Evolutionary conservation across 2,888 invertebrate genomes (phyloP), one percentile per base, ranked within the genome.

Genomic region (Piscicola geometra): DNA sequence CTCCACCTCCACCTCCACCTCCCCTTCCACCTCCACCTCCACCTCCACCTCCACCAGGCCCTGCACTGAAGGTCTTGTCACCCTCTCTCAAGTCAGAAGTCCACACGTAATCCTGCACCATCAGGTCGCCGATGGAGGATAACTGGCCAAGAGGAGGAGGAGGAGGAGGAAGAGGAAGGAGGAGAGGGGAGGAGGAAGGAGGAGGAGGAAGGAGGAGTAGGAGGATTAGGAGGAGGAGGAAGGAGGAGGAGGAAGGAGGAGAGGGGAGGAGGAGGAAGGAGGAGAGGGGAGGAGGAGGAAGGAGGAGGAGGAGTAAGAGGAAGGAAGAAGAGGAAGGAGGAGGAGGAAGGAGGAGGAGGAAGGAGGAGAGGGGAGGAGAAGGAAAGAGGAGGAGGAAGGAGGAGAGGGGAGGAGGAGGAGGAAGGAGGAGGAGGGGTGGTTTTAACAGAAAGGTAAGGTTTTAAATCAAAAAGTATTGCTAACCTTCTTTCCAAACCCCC

Each of bases 21-120:
- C 50, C 9, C 50, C 50, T 21, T 15, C 50, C 50, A 47, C 50
- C n/a, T n/a, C n/a, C n/a, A n/a, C n/a, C n/a, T n/a, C n/a, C n/a
- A n/a, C n/a, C n/a, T n/a, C n/a, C n/a, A 5, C n/a, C 60, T 18
- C 60, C n/a, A 5, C 60, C 60, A 56, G 60, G 60, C 60, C 60
- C 60, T 5, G n/a, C n/a, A 3, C 15, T 5, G n/a, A 5, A 56
- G 12, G 60, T 56, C 25, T 56, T 56, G 25, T 56, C 60, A 3
- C 5, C 60, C 21, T 5, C 5, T 5, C 21, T 25, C 60, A 56
- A 25, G 60, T 56, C 60, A 5, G 60, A 56, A 15, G 60, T n/a
- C 60, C 60, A 56, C 25, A 3, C 9, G n/a, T 18, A 56, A 56
- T 18, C 60, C 60, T 56, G 60, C 3, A 3, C n/a, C 60, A 56